Percentiles rank a stretch among this genome's conserved stretches.
These are phyloP conservation scores for Prietella phreatophila DNA, from an alignment of 2,113 vertebrate species.

Conservation along the genomic window DNA sequence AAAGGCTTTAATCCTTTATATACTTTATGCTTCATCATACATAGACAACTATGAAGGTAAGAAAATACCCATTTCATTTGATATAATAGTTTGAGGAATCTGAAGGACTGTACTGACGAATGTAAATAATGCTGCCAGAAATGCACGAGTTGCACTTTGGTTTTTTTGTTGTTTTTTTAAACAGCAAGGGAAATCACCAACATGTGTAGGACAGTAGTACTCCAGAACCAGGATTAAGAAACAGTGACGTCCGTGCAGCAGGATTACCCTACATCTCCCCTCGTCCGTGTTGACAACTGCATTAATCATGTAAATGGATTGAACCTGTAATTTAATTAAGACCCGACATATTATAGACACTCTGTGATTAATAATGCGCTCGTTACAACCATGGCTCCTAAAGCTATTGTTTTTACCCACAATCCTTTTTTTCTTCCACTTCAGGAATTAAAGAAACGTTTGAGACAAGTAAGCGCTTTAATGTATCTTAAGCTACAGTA, in stretches of 20 bases:
- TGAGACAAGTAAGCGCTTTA: background rate
- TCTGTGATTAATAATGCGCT: slow-evolving; percentile 12
- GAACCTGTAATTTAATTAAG: slow-evolving; percentile 53
- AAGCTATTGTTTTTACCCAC: background rate
- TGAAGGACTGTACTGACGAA: background rate
- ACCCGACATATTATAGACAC: slow-evolving; percentile 49
- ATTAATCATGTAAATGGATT: slow-evolving; percentile 61
- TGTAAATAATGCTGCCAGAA: background rate
- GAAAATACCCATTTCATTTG: background rate
- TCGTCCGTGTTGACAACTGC: slow-evolving; percentile 33
- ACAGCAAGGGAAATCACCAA: background rate
- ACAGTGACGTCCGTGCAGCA: background rate
- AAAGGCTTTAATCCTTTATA: too few species aligned
- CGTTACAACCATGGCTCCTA: background rate
- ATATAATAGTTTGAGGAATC: background rate
- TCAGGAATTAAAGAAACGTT: background rate
- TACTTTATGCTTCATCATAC: background rate
- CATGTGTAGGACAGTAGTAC: background rate
- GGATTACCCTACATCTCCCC: slow-evolving; percentile 32
- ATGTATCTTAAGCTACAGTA: background rate
- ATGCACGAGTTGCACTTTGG: background rate
- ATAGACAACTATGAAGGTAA: background rate
- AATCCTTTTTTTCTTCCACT: background rate
- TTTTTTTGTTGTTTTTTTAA: background rate
- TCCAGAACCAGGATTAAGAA: background rate